These are phyloP conservation scores for Lethrus apterus DNA, from an alignment of 1,140 invertebrate genomes.

Conservation along the genomic window DNA sequence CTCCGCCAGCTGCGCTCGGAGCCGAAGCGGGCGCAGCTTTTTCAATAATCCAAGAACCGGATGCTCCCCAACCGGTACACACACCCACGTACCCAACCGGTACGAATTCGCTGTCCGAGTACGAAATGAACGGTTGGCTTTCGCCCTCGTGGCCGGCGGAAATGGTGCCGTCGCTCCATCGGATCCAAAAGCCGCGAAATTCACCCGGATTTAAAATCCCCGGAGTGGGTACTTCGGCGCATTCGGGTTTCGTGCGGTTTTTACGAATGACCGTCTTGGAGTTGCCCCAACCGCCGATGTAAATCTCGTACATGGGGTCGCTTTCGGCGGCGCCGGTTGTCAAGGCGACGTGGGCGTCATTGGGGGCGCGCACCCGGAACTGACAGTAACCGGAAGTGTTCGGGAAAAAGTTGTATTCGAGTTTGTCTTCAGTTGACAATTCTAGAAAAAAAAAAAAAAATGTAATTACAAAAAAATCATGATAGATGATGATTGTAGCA, in stretches of 20 bases:
- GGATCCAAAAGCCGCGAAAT: constrained; percentile 74
- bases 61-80: constrained; percentile 77
- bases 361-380: constrained; percentile 64
- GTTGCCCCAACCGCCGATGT: constrained; percentile 79
- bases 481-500: too few species aligned
- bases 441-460: constrained; percentile 46
- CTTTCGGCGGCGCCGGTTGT: constrained; percentile 55
- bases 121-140: constrained; percentile 60
- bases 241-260: constrained; percentile 70
- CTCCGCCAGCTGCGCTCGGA: background rate
- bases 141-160: constrained; percentile 64
- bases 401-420: constrained; percentile 73
- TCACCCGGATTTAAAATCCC: constrained; percentile 60
- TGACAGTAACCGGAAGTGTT: constrained; percentile 56
- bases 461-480: too few species aligned
- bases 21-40: constrained; percentile 14
- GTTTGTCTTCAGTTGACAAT: constrained; percentile 66
- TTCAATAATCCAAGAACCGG: constrained; percentile 74
- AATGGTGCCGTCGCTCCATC: constrained; percentile 60
- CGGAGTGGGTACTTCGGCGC: constrained; percentile 62
- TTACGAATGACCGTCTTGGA: constrained; percentile 74
- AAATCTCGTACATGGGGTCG: constrained; percentile 70
- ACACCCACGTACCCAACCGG: constrained; percentile 66
- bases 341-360: constrained; percentile 75
- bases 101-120: constrained; percentile 61